Base-by-base conservation (phyloP, 2,888 invertebrate species). In the Tipula lateralis region DNA sequence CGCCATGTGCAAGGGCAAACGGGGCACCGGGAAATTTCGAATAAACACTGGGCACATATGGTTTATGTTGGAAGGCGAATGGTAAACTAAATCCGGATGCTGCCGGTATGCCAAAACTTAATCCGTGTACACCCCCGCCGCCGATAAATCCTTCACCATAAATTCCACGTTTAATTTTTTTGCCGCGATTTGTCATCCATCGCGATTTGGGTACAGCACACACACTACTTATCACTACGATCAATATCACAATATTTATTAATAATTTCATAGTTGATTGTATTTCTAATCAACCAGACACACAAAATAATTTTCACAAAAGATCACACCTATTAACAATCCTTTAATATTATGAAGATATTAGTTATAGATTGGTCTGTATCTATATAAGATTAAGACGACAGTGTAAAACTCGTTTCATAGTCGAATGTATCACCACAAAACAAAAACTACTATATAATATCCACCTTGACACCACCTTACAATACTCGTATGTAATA, bases 231-330 rank as follows among this genome's bases (percentile, higher is more conserved):
- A 82, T 30, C 32, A 82, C 29, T 30, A 82, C 1, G 5, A n/a
- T 30, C 29, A 82, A 4, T 82, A 32, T 30, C 16, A 82, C 32
- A 30, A 82, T 30, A 30, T 82, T 82, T 30, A n/a, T n/a, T n/a
- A 82, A 82, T 30, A 82, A 82, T 30, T 82, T 82, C 82, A 82
- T 82, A 16, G 29, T 82, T 82, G n/a, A n/a, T 82, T 13, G 29
- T 82, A 7, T 44, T n/a, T 30, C 82, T 13, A 30, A 82, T 82
- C 82, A n/a, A 82, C 32, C 4, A 13, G 13, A n/a, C 29, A 82
- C 82, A 29, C 13, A 30, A 82, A 66, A 24, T 9, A 24, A 66
- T 66, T 24, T 66, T 24, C 66, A 66, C 66, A 24, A 66, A 66
- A 66, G 1, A 24, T 24, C 66, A 66, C 66, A 66, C 19, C 24